Base-by-base conservation (phyloP, 2,888 invertebrate species). In the Pantelozetes paolii region DNA sequence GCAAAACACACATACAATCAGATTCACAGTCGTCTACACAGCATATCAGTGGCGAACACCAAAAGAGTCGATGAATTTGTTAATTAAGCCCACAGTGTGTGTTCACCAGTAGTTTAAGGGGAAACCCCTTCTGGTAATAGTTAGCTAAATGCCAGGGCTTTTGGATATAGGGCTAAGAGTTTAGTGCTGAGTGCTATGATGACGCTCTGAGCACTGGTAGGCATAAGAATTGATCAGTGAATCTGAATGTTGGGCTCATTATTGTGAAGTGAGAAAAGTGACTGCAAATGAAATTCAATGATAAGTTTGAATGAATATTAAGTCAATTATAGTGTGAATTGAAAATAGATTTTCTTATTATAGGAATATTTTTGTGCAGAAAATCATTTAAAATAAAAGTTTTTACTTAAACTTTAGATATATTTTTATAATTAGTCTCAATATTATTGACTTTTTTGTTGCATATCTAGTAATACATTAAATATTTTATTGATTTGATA, bases 21-120 rank as follows among this genome's bases (percentile, higher is more conserved):
- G 45, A 45, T 15, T 45, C 15, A 9, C 11, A 45, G 8, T 45
- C 45, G 8, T 15, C 15, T 6, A 45, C 45, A 45, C 5, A 5
- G 9, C 45, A 28, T 32, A 32, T n/a, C 20, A 67, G 32, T 30
- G 32, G 32, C 59, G 8, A 62, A 23, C 32, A 30, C 32, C 59
- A 18, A 13, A 23, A 32, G 59, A 67, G 40, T 67, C 67, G 40
- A 67, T 67, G 40, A 67, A 67, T 67, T 67, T 67, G 67, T 67
- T 67, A 67, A 67, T 67, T 67, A 67, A 67, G 20, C 67, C 40
- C 67, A 67, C 40, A 42, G 67, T 67, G 67, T 67, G 67, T 67
- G 59, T 62, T 54, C 54, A 28, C n/a, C 59, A 62, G 5, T 62
- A 32, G 32, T 67, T 6, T 45, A 11, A 36, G 9, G 45, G 40